Evolutionary conservation across 2,797 vertebrate genomes (phyloP).

Genomic region (Clarias fuscus): DNA sequence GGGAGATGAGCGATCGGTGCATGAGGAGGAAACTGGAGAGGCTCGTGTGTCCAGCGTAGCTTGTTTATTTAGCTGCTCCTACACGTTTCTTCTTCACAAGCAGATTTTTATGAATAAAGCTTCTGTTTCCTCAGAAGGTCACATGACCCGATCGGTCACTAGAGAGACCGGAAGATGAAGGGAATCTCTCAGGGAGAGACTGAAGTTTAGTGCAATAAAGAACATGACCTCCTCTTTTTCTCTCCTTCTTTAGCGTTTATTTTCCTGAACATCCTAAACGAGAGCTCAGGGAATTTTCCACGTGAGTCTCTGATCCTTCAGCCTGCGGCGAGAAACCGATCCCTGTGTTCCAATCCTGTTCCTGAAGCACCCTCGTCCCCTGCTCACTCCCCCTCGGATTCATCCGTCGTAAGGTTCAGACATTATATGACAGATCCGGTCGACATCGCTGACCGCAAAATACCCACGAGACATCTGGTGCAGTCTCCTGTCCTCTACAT

Average conservation of each 20-base stretch:
- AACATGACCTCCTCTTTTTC: background rate
- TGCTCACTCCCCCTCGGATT: background rate
- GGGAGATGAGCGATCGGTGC: slow-evolving; percentile 27
- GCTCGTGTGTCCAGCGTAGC: slow-evolving; percentile 14
- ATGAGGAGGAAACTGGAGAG: slow-evolving; percentile 25
- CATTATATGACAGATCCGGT: background rate
- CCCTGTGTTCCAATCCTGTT: background rate
- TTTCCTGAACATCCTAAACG: background rate
- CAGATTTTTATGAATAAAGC: slow-evolving; percentile 34
- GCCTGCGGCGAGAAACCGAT: background rate
- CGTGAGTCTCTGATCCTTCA: background rate
- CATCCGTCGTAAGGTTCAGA: background rate
- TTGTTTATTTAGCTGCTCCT: slow-evolving; percentile 46
- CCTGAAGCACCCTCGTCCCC: background rate
- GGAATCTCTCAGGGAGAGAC: slow-evolving; percentile 19
- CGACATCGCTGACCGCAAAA: background rate
- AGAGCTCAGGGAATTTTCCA: background rate
- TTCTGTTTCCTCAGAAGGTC: slow-evolving; percentile 25
- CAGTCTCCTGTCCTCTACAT: background rate
- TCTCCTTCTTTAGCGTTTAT: background rate
- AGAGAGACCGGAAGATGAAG: background rate
- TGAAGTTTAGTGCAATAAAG: slow-evolving; percentile 34
- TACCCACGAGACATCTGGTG: background rate
- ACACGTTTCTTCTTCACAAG: slow-evolving; percentile 21
- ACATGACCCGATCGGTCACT: background rate